Evolutionary conservation across 1,140 invertebrate genomes (phyloP).

Genomic region (Pristionchus pacificus): DNA sequence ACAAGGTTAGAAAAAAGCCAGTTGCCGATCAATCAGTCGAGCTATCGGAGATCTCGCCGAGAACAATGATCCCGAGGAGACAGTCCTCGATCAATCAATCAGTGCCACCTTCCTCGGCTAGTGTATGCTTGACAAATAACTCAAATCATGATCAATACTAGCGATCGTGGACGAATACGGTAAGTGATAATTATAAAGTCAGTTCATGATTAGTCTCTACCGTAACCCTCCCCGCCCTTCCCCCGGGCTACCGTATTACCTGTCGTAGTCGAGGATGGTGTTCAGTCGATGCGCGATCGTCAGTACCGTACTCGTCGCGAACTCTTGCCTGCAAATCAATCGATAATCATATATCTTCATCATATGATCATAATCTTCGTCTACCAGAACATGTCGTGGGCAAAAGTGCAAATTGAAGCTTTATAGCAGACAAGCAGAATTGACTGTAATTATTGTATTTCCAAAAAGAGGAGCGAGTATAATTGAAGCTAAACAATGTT

Average conservation of each 20-base stretch:
- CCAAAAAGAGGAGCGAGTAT: too few relatives aligned
- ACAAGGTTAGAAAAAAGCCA: neutral
- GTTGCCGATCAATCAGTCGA: neutral
- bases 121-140: neutral
- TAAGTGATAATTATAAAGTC: neutral
- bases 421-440: too few relatives aligned
- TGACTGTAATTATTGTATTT: too few relatives aligned
- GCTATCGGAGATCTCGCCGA: neutral
- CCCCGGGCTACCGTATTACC: conserved; percentile 31
- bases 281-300: conserved; percentile 63
- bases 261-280: conserved; percentile 59
- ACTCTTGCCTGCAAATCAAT: conserved; percentile 51
- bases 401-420: too few relatives aligned
- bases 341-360: too few relatives aligned
- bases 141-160: conserved; percentile 2
- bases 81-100: neutral
- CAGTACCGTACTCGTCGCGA: conserved; percentile 60
- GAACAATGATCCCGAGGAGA: neutral
- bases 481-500: too few relatives aligned
- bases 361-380: too few relatives aligned
- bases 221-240: too few relatives aligned
- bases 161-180: too few relatives aligned
- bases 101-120: neutral
- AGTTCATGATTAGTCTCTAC: too few relatives aligned
- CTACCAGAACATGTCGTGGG: too few relatives aligned